Base-by-base conservation (phyloP, 2,888 invertebrate genomes). In the Atrina japonica region DNA sequence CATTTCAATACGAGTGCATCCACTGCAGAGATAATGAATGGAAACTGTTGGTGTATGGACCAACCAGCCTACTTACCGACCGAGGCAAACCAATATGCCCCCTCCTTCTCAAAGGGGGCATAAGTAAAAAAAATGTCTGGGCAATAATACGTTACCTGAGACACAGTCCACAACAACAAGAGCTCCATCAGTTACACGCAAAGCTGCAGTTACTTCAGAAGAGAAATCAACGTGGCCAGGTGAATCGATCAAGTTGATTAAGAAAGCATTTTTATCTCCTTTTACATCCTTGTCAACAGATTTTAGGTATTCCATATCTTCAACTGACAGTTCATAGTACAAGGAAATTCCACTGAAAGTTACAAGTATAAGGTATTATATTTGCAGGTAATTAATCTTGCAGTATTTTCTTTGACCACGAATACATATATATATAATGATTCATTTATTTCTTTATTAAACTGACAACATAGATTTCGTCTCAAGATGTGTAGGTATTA, bases 191-290 rank as follows among this genome's bases (percentile, higher is more conserved):
- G 99, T 99, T 59, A 99, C 99, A 93, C 99, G 97, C 81, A 99
- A 95, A 84, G 99, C 99, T 88, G 99, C 99, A 66, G 99, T 99
- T 83, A 99, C 99, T 93, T 99, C 99, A 81, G 97, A 98, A 3
- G 99, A 99, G 93, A 99, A 99, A 92, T 99, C 99, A 90, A 99
- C 99, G 95, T 99, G 99, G 82, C 99, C 99, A 83, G 99, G 99
- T 23, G 99, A 99, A 92, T 99, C 99, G 87, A 99, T 99, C 92
- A 99, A 93, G 92, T 99, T 99, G 93, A 99, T 99, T 92, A 99
- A 95, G 94, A 99, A 99, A 55, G 75, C 73, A 92, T 98, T 98
- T 92, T 95, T 96, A n/a, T n/a, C n/a, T 29, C 73, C 76, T 5
- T 84, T 80, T 9, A 70, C 66, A 52, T 40, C 93, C 95, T 70